Evolutionary conservation across 2,113 vertebrate genomes (phyloP), one percentile per base, ranked within the genome.

Genomic region (Lampris megalopsis): DNA sequence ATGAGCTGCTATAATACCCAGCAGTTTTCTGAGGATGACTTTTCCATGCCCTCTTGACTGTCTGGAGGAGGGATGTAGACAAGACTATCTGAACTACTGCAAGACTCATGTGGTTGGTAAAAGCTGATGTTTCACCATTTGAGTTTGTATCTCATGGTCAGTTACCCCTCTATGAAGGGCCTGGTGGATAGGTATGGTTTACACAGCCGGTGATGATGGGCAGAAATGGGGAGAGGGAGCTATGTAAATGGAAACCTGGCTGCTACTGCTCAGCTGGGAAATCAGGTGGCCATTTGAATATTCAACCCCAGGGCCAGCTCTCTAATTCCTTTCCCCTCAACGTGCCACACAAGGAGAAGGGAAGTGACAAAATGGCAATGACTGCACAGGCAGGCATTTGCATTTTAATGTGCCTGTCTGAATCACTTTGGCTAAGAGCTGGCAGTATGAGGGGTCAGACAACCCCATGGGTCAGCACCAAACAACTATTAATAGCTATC

Each of bases 371-470:
- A 93, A 92, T 88, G 84, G 89, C 92, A 91, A 87, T 78, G 91
- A 95, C 93, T 88, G 85, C 73, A 94, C 90, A 73, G 94, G 92
- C 93, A 91, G 90, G 90, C 96, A 96, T 97, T 96, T 95, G 95
- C 95, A 97, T 95, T 97, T 97, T 96, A 96, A 96, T 95, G 93
- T 92, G 95, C 92, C 88, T 93, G 94, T 94, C 94, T 86, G 88
- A 94, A 92, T 94, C 92, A 75, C 75, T 94, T 92, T 91, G 85
- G 54, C 63, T 56, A 76, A 81, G 82, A 79, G 87, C 85, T 71
- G 71, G 38, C 75, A 81, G 87, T 71, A 71, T 69, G 82, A 82
- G 86, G 63, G 80, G 62, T 88, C 79, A 59, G 68, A 54, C 86
- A 84, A 91, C 89, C 89, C 76, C 73, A 57, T 38, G 83, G 89